Base-by-base conservation (phyloP, 2,797 vertebrate species). In the Ctenopoma kingsleyae region DNA sequence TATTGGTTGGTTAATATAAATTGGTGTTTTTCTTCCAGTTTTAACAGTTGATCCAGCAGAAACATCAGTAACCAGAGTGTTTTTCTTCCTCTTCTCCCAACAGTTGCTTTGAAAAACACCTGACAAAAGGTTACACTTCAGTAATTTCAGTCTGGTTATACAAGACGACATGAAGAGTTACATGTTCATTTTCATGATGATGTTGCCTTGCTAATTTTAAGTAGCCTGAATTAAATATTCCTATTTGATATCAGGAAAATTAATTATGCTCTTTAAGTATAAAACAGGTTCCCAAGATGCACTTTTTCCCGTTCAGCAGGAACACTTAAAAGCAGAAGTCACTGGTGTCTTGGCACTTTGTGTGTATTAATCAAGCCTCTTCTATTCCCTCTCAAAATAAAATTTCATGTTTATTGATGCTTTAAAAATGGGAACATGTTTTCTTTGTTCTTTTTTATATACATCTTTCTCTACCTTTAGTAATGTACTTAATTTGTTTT, bases 391-490 rank as follows among this genome's bases (percentile, higher is more conserved):
- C 20, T 80, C 11, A 58, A 71, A 80, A 49, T 32, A 1, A 35
- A 2, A 69, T 49, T 53, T 32, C 15, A 9, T 41, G 65, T 23
- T 48, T 51, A 66, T 35, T 41, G 6, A 52, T 48, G 15, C 25
- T 74, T 3, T 38, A 19, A 36, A 36, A 59, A 46, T 30, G 15
- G 41, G 17, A 57, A 16, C 3, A 25, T 49, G 3, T 64, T 78
- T n/a, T n/a, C 23, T 64, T 40, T 68, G 1, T 55, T 49, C 66
- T 67, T 65, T 79, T 64, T 65, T 79, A 61, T 51, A 63, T 50
- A 49, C 64, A 32, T 16, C 13, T n/a, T 40, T 25, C 30, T 54
- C 20, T 61, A 32, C 9, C 9, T 32, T 65, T 13, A 5, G 12
- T 25, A 19, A 32, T 61, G 13, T 41, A 17, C 47, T 67, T 43